Evolutionary conservation across 2,113 vertebrate genomes (phyloP).

Genomic region (Cepphus grylle): DNA sequence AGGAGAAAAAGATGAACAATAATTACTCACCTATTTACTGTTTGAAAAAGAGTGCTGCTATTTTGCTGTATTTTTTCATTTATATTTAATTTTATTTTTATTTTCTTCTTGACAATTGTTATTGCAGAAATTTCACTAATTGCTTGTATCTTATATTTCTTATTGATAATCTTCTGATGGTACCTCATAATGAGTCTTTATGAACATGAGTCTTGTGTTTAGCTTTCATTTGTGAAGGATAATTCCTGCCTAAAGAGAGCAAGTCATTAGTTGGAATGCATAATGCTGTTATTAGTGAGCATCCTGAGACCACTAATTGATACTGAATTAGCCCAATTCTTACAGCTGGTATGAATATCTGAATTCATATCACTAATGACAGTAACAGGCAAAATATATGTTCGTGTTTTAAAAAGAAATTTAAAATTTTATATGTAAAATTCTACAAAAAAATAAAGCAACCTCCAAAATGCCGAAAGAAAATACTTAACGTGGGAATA

Average conservation of each 20-base stretch:
- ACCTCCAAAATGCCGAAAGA: background rate
- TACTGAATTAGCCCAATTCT: background rate
- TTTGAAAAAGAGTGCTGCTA: background rate
- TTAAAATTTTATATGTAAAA: background rate
- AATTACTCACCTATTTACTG: background rate
- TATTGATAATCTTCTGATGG: background rate
- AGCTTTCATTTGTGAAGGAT: background rate
- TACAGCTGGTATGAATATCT: background rate
- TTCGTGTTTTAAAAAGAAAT: background rate
- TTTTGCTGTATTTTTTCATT: background rate
- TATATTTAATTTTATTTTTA: background rate
- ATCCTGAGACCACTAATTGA: background rate
- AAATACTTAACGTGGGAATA: background rate
- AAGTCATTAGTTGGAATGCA: background rate
- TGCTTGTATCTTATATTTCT: background rate
- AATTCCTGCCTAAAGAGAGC: background rate
- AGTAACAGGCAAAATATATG: background rate
- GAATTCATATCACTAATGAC: background rate
- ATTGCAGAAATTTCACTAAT: background rate
- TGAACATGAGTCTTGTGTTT: background rate
- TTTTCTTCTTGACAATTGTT: background rate
- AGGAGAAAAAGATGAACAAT: background rate
- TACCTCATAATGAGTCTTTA: background rate
- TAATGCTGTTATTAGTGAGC: background rate
- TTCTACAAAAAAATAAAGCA: background rate